These are phyloP conservation scores for Eufriesea mexicana DNA, from an alignment of 1,140 invertebrate species.

Conservation along the genomic window DNA sequence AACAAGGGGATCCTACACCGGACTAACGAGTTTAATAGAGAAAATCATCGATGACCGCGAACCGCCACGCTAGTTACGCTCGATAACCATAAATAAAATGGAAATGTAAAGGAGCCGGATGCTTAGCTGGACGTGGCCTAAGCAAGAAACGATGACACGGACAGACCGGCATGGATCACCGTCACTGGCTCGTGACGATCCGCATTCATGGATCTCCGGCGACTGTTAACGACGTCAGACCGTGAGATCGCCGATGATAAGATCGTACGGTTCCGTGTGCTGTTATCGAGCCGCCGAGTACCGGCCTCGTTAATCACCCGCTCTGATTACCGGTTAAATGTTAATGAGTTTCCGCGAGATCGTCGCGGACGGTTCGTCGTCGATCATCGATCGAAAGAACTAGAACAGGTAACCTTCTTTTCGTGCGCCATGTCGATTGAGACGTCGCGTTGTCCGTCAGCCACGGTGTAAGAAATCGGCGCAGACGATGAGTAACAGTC, in stretches of 20 bases:
- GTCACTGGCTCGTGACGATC: constrained; percentile 47
- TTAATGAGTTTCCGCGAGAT: constrained; percentile 63
- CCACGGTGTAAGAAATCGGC: constrained; percentile 4
- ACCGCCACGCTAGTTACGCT: constrained; percentile 3
- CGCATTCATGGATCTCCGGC: constrained; percentile 12
- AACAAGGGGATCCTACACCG: background rate
- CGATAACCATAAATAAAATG: constrained; percentile 39
- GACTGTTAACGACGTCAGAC: constrained; percentile 25
- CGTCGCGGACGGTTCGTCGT: constrained; percentile 10
- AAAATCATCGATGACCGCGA: constrained; percentile 9
- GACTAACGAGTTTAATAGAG: background rate
- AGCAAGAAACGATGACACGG: constrained; percentile 47
- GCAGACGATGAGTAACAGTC: background rate
- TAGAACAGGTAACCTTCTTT: constrained; percentile 53
- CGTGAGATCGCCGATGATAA: constrained; percentile 47
- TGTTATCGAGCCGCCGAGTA: background rate
- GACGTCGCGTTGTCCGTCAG: constrained; percentile 47
- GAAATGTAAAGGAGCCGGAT: constrained; percentile 45
- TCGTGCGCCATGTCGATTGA: constrained; percentile 46
- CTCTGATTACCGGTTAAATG: constrained; percentile 67
- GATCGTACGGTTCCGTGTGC: constrained; percentile 20
- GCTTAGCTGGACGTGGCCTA: background rate
- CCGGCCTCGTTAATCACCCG: constrained; percentile 35
- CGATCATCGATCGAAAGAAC: constrained; percentile 44
- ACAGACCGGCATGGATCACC: constrained; percentile 41